phyloP scores from a whole-genome alignment of 1,140 invertebrate species.

The Diuraphis noxia region DNA sequence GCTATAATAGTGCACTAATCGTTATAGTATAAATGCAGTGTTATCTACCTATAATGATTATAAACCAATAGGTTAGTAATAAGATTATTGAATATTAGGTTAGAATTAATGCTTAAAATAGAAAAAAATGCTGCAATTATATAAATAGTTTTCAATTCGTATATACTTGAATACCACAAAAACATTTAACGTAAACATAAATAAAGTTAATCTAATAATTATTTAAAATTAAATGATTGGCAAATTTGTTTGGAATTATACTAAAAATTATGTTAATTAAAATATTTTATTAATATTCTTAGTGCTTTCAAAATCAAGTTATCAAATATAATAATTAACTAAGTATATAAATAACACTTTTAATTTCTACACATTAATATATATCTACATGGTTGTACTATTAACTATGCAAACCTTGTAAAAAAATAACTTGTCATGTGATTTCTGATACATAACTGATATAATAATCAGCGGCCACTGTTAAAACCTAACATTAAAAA shows the following conservation, averaged over 20 bases:
- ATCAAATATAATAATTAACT: not conserved
- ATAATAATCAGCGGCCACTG: not conserved
- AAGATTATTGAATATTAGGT: no score
- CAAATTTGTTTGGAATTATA: not conserved
- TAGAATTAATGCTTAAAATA: no score
- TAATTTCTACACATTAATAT: not conserved
- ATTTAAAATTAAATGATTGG: not conserved
- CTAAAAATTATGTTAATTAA: not conserved
- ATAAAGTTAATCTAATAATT: not conserved
- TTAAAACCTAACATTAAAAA: not conserved
- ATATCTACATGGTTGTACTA: no score
- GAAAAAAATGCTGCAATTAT: no score
- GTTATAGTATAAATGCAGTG: no score
- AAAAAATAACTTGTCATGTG: not conserved
- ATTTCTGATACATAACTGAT: not conserved
- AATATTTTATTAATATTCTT: not conserved
- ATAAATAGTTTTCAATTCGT: no score
- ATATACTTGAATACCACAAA: no score
- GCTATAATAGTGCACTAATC: no score
- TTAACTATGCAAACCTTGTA: not conserved
- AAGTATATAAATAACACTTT: not conserved
- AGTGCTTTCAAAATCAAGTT: not conserved
- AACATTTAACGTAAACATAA: not conserved
- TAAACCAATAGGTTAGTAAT: no score
- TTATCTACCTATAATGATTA: no score